These are phyloP conservation scores for Bombus superbus DNA, from an alignment of 1,140 invertebrate species.

Conservation along the genomic window DNA sequence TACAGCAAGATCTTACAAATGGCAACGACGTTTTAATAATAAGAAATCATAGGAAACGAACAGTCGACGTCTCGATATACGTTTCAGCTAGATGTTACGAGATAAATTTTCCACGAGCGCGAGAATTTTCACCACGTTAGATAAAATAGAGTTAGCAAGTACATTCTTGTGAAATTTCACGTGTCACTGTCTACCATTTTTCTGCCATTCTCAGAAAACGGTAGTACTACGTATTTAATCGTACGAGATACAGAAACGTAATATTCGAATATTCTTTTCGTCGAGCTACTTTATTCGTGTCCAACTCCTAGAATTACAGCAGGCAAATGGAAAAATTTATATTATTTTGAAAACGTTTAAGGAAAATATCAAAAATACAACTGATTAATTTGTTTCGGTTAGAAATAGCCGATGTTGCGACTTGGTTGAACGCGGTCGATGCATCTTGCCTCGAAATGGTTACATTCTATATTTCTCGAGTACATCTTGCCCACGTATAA, in stretches of 20 bases:
- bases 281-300: too few species aligned
- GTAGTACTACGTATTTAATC: too few species aligned
- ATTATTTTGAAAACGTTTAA: too few species aligned
- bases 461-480: constrained; percentile 31
- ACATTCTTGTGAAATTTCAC: neutral
- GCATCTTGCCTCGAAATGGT: constrained; percentile 12
- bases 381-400: neutral
- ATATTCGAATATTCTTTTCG: too few species aligned
- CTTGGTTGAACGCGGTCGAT: neutral
- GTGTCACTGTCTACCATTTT: neutral
- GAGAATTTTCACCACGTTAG: neutral
- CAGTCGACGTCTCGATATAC: constrained; percentile 23
- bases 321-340: too few species aligned
- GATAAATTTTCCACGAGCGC: neutral
- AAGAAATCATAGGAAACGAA: constrained; percentile 23
- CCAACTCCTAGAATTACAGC: too few species aligned
- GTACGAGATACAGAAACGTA: too few species aligned
- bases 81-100: neutral
- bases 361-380: too few species aligned
- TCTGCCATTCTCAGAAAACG: neutral
- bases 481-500: constrained; percentile 35
- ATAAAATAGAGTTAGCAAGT: neutral
- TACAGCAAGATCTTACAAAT: neutral
- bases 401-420: neutral
- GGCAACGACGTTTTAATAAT: neutral